Evolutionary conservation across 1,140 invertebrate genomes (phyloP).

Genomic region (Octopus sinensis): DNA sequence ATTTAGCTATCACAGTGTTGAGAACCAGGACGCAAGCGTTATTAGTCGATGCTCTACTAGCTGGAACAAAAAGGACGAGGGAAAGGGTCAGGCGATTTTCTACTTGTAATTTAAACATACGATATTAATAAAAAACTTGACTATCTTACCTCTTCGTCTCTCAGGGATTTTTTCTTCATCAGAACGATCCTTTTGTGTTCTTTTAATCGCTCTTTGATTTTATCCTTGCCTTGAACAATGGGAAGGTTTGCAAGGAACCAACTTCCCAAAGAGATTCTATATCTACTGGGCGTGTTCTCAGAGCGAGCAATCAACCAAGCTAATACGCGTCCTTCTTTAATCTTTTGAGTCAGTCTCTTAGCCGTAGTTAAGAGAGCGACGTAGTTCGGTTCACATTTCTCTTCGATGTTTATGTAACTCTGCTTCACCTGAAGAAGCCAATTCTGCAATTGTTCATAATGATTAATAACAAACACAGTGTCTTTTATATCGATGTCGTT

Average conservation of each 20-base stretch:
- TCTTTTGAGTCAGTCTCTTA: not conserved
- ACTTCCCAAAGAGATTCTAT: slow-evolving; percentile 1
- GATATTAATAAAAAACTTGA: too few relatives aligned
- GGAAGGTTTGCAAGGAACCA: slow-evolving; percentile 3
- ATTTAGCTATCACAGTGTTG: too few relatives aligned
- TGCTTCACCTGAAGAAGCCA: not conserved
- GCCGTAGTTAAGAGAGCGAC: not conserved
- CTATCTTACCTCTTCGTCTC: not conserved
- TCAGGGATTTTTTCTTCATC: not conserved
- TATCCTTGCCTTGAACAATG: not conserved
- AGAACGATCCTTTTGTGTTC: not conserved
- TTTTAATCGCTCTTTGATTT: not conserved
- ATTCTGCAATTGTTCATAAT: slow-evolving; percentile 6
- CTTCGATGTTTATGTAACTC: not conserved
- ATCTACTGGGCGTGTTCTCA: not conserved
- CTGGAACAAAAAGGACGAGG: not conserved
- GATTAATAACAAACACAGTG: not conserved
- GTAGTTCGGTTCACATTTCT: slow-evolving; percentile 3
- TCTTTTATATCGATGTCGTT: not conserved
- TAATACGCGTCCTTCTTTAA: not conserved
- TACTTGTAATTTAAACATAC: too few relatives aligned
- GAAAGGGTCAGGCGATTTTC: too few relatives aligned
- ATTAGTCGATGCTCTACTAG: not conserved
- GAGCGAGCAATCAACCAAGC: not conserved
- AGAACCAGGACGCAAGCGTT: not conserved